Percentiles rank a stretch among this genome's conserved stretches.
phyloP scores from a whole-genome alignment of 1,140 invertebrate genomes.

The Tetramorium simillimum region DNA sequence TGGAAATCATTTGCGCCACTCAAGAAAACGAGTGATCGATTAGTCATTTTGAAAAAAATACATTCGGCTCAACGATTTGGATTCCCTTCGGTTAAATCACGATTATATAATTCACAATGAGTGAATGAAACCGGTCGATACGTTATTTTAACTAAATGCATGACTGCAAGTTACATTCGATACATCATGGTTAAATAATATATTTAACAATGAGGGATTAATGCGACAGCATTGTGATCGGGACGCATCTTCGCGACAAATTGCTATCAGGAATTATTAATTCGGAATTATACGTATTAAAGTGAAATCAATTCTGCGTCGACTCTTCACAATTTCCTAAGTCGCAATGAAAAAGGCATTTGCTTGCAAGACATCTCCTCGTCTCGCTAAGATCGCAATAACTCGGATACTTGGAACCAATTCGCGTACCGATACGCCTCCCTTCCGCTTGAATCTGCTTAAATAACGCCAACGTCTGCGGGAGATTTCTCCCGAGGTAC shows the following conservation, averaged over 20 bases:
- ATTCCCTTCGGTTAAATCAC: not conserved
- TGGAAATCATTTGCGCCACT: not conserved
- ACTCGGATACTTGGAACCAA: not conserved
- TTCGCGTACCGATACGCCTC: not conserved
- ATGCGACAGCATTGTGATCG: not conserved
- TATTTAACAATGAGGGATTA: not conserved
- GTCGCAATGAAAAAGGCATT: not conserved
- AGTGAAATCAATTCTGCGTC: not conserved
- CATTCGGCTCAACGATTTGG: not conserved
- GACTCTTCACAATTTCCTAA: not conserved
- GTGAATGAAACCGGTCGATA: not conserved
- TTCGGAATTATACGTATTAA: not conserved
- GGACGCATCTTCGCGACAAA: not conserved
- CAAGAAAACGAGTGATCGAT: not conserved
- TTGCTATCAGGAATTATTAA: not conserved
- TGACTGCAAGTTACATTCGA: not conserved
- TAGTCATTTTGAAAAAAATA: not conserved
- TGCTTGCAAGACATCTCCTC: not conserved
- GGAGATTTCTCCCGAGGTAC: not conserved
- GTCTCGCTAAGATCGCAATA: not conserved
- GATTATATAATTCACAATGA: not conserved
- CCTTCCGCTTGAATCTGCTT: not conserved
- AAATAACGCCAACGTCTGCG: slow-evolving; percentile 20
- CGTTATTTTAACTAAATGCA: not conserved
- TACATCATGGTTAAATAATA: not conserved